phyloP scores from a whole-genome alignment of 2,113 vertebrate genomes.

The Gasterosteus aculeatus region DNA sequence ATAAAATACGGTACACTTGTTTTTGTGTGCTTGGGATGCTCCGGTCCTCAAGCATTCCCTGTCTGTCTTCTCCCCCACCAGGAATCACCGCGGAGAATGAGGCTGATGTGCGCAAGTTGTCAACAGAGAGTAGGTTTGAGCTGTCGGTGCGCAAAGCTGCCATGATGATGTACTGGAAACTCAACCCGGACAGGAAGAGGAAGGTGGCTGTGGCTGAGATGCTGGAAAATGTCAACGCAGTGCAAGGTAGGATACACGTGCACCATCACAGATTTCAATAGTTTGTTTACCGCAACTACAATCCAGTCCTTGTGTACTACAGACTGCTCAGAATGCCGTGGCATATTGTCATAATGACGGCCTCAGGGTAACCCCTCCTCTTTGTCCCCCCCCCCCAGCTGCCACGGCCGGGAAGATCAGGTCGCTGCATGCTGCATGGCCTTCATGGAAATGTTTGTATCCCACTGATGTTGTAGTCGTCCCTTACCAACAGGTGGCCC shows the following conservation, averaged over 20 bases:
- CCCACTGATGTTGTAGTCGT: conserved; percentile 30
- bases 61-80: conserved; percentile 47
- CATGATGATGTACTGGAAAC: conserved; percentile 95
- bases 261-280: background rate
- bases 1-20: background rate
- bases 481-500: conserved; percentile 79
- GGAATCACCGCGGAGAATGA: conserved; percentile 93
- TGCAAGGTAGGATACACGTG: conserved; percentile 77
- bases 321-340: background rate
- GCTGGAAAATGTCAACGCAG: conserved; percentile 89
- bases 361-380: conserved; percentile 6
- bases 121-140: conserved; percentile 92
- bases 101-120: conserved; percentile 85
- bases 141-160: conserved; percentile 92
- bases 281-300: conserved; percentile 9
- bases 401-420: conserved; percentile 42
- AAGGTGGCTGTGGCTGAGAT: conserved; percentile 90
- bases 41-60: background rate
- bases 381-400: conserved; percentile 58
- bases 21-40: background rate
- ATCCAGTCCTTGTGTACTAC: background rate
- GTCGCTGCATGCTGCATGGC: conserved; percentile 30
- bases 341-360: background rate
- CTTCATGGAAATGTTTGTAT: conserved; percentile 18
- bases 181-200: conserved; percentile 93